These are phyloP conservation scores for Perithous albicinctus DNA, from an alignment of 2,888 invertebrate species.

Conservation along the genomic window DNA sequence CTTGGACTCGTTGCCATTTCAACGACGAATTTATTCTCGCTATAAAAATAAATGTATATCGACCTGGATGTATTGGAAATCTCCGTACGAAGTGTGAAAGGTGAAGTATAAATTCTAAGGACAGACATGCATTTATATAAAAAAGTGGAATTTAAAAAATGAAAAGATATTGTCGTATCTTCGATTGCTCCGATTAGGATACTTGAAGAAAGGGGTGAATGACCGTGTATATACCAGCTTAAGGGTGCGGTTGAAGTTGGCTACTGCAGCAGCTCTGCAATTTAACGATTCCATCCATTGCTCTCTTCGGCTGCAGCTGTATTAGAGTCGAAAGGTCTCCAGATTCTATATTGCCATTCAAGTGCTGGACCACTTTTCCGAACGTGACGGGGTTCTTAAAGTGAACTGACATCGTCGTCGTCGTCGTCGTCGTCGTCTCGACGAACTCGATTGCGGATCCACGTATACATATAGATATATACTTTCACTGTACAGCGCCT, in stretches of 20 bases:
- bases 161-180: background rate
- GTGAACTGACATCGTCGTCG: constrained; percentile 31
- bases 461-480: constrained; percentile 19
- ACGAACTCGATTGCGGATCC: constrained; percentile 50
- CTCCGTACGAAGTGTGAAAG: background rate
- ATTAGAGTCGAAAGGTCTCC: constrained; percentile 48
- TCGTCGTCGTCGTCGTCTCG: constrained; percentile 36
- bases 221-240: constrained; percentile 6
- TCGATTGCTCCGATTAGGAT: constrained; percentile 10
- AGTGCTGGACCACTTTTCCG: constrained; percentile 60
- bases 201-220: constrained; percentile 10
- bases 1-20: constrained; percentile 31
- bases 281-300: constrained; percentile 45
- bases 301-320: constrained; percentile 29
- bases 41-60: background rate
- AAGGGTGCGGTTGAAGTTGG: constrained; percentile 47
- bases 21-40: constrained; percentile 24
- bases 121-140: background rate
- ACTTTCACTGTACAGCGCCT: background rate
- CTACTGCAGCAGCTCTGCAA: constrained; percentile 32
- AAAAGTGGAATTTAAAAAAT: background rate
- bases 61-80: background rate
- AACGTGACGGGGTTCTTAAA: constrained; percentile 58
- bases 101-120: background rate
- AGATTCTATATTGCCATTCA: constrained; percentile 24